Percentiles rank a stretch among this genome's conserved stretches.
Conservation (phyloP, 2,888 invertebrate genomes). For the Drosophila demipolita region DNA sequence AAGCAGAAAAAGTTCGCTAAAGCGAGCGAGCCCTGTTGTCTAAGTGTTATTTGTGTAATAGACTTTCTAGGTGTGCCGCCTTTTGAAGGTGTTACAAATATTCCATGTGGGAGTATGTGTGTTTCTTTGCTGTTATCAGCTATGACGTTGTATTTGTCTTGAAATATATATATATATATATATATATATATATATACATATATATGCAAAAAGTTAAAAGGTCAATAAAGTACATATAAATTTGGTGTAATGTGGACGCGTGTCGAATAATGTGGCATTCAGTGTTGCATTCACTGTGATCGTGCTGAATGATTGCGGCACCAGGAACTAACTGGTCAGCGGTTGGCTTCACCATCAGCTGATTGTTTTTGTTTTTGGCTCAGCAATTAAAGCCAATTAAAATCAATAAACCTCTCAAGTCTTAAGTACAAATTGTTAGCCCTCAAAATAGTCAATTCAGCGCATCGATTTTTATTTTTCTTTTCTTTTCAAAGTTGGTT, state of each 20-base stretch:
- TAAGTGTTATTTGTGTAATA: not conserved
- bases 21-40: not conserved
- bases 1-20: not conserved
- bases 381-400: constrained; percentile 68
- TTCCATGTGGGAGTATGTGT: constrained; percentile 7
- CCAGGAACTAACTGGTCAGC: constrained; percentile 7
- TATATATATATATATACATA: not conserved
- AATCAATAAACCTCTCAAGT: constrained; percentile 64
- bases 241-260: constrained; percentile 3
- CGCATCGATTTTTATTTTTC: constrained; percentile 19
- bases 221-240: not conserved
- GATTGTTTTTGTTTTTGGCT: constrained; percentile 9
- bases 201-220: constrained; percentile 24
- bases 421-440: constrained; percentile 48
- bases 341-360: no score
- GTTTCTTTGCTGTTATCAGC: constrained; percentile 33
- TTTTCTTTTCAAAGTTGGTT: constrained; percentile 9
- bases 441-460: constrained; percentile 33
- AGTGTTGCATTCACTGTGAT: constrained; percentile 33
- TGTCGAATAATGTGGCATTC: constrained; percentile 1
- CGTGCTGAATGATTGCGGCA: constrained; percentile 45
- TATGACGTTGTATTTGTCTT: constrained; percentile 47
- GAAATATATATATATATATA: constrained; percentile 6
- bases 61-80: constrained; percentile 19
- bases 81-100: constrained; percentile 63